phyloP scores from a whole-genome alignment of 2,797 vertebrate genomes.

The Pempheris klunzingeri region DNA sequence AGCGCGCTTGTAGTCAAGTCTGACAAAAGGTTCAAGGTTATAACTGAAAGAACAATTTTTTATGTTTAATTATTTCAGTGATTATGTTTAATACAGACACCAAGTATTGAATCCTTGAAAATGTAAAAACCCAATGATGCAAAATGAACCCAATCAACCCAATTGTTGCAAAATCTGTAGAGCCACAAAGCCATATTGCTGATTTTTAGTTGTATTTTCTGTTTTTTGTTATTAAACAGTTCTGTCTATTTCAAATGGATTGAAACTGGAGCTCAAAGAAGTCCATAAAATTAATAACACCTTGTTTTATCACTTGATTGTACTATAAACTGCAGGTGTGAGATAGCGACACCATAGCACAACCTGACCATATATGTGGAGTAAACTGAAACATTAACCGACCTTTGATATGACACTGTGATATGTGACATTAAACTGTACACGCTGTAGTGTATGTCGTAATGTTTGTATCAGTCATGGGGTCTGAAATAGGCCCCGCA shows the following conservation, averaged over 20 bases:
- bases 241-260: background rate
- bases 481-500: constrained; percentile 62
- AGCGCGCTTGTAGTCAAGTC: background rate
- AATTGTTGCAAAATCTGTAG: background rate
- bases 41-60: background rate
- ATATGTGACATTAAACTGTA: constrained; percentile 51
- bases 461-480: constrained; percentile 54
- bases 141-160: constrained; percentile 6
- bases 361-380: constrained; percentile 10
- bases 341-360: constrained; percentile 6
- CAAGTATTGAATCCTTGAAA: background rate
- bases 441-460: constrained; percentile 14
- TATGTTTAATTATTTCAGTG: background rate
- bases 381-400: constrained; percentile 34
- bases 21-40: constrained; percentile 12
- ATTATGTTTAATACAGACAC: background rate
- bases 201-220: background rate
- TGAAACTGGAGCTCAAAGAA: background rate
- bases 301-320: constrained; percentile 21
- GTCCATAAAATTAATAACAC: background rate
- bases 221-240: background rate
- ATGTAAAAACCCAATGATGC: background rate
- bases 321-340: constrained; percentile 29
- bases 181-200: background rate
- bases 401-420: constrained; percentile 19